Conservation (phyloP, 2,797 vertebrate genomes). For the Anableps anableps region DNA sequence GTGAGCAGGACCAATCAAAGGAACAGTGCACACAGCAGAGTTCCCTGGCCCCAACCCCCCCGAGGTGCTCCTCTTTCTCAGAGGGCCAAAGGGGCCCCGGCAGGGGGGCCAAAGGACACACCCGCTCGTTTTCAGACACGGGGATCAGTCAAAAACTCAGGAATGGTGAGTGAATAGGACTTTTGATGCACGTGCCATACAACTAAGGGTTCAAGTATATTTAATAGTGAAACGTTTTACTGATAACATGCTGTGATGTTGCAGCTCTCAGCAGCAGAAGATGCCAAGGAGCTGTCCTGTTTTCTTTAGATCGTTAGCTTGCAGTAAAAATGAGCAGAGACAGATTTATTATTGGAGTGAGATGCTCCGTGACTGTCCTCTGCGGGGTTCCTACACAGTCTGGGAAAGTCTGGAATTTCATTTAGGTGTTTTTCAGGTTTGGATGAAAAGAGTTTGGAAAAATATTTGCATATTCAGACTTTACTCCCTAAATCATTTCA, state of each 20-base stretch:
- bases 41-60: slow-evolving; percentile 53
- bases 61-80: slow-evolving; percentile 92
- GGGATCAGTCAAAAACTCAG: slow-evolving; percentile 86
- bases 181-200: background rate
- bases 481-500: background rate
- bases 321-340: background rate
- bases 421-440: background rate
- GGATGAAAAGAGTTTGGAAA: background rate
- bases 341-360: background rate
- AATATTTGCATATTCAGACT: background rate
- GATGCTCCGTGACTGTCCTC: background rate
- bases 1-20: slow-evolving; percentile 39
- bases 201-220: background rate
- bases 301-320: background rate
- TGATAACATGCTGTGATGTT: background rate
- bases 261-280: background rate
- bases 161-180: slow-evolving; percentile 78
- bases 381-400: background rate
- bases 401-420: background rate
- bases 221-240: background rate
- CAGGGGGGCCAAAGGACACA: slow-evolving; percentile 82
- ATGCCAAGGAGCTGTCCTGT: background rate
- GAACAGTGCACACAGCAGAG: slow-evolving; percentile 30
- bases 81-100: slow-evolving; percentile 83
- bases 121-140: slow-evolving; percentile 93